Evolutionary conservation across 2,113 vertebrate species (phyloP), one percentile per base, ranked within the genome.

Genomic region (Ivindomyrus marchei): DNA sequence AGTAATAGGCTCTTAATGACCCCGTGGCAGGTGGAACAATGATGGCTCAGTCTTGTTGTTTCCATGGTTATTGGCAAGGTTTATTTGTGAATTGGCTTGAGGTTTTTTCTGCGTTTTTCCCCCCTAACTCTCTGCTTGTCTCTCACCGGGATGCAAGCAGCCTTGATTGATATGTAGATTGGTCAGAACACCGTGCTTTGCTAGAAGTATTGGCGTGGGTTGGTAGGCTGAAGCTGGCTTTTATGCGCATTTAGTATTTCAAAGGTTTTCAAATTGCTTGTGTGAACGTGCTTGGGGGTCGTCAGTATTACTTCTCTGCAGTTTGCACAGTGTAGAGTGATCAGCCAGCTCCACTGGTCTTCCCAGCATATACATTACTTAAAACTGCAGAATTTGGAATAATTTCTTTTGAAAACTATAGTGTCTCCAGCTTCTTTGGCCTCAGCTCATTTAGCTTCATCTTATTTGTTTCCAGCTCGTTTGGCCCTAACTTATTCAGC

Each of bases 61-160:
- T 52, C 85, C 85, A 87, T 87, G 49, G 85, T 87, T 87, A 53
- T 87, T 27, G 85, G 85, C 49, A 56, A 31, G 47, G 10, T 47
- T 31, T 36, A 31, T 56, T 19, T 52, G 21, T 36, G 50, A 27
- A 31, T 39, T 19, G 85, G 36, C 39, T 42, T 80, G 84, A 86
- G 45, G 46, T 86, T 47, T 49, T 87, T 56, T 36, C 46, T 45
- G 24, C 19, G 7, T 27, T 21, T 36, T 9, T 11, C 27, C 50
- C n/a, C 27, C 31, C 85, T 9, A 36, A 39, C 13, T 52, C 47
- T 31, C 47, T 36, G 46, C 85, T 52, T 53, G 85, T 87, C 47
- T 87, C 50, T 17, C 85, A 21, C 50, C 15, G 10, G 50, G n/a
- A 36, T 42, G n/a, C 50, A 49, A 39, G n/a, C 50, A n/a, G 11